Evolutionary conservation across 2,113 vertebrate genomes (phyloP), one percentile per base, ranked within the genome.

Genomic region (Podocnemis expansa): DNA sequence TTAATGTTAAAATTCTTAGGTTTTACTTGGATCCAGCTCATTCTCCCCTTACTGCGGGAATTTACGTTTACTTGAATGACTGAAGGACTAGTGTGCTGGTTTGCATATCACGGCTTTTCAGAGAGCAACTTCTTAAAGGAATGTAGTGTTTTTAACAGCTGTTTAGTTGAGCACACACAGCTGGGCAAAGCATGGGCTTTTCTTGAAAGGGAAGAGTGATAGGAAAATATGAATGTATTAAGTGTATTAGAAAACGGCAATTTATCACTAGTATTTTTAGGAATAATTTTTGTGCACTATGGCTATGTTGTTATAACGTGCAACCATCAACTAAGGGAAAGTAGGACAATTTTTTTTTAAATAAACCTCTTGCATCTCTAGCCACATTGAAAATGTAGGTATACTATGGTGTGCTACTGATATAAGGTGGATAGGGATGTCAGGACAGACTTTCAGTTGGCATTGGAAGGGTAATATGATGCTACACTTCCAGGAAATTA

Each of bases 401-500:
- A 27, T 24, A 0, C 0, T 54, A n/a, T 14, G 27, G 4, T 38
- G 80, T 85, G 17, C 25, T 84, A 5, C 12, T 55, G 6, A 17
- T 52, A 38, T 41, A 85, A 94, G 41, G 34, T 43, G 78, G 54
- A 80, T 80, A 19, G 85, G 17, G 55, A 49, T 8, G n/a, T 9
- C 2, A 88, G 16, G 25, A 24, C 1, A 1, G 55, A 12, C 89
- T 85, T 73, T 63, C 89, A 91, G 56, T 31, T 70, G 34, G 11
- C 13, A 4, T 9, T 51, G 34, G 21, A 12, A 49, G 21, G 79
- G 25, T 27, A 88, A 31, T 16, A 27, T 78, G 63, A 83, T 83
- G 80, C 79, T 73, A 79, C 47, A 81, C 75, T 31, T 21, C 93
- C 76, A 88, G 78, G 31, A 94, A 94, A 89, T 79, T 29, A 70